Evolutionary conservation across 2,888 invertebrate genomes (phyloP).

Genomic region (Drosophila algonquin): DNA sequence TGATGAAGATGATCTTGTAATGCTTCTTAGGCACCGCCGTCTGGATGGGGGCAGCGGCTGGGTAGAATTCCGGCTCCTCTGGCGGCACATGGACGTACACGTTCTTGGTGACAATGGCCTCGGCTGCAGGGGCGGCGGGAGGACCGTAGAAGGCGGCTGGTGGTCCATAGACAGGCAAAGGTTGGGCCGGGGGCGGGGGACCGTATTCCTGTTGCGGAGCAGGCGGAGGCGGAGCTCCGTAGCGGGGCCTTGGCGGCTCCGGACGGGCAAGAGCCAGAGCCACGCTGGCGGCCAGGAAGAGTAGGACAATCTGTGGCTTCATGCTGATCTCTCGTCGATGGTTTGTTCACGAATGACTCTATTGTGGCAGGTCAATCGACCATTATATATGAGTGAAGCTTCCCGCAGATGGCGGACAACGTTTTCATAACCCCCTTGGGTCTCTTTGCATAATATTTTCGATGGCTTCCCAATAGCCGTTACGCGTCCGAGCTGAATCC

Average conservation of each 20-base stretch:
- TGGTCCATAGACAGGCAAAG: conserved; percentile 81
- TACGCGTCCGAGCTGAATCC: conserved; percentile 38
- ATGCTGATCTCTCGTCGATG: conserved; percentile 51
- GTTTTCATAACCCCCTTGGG: conserved; percentile 62
- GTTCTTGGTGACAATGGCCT: conserved; percentile 83
- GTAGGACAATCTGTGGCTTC: conserved; percentile 52
- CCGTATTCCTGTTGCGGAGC: conserved; percentile 82
- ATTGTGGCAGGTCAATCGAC: conserved; percentile 55
- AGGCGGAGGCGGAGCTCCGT: conserved; percentile 79
- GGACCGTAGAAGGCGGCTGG: conserved; percentile 83
- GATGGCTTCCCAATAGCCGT: conserved; percentile 66
- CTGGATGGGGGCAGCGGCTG: conserved; percentile 83
- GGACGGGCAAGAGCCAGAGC: conserved; percentile 84
- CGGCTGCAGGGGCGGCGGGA: conserved; percentile 67
- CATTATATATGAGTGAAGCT: conserved; percentile 58
- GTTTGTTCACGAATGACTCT: conserved; percentile 69
- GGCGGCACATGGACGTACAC: conserved; percentile 86
- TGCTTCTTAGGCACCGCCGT: conserved; percentile 85
- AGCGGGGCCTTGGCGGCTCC: conserved; percentile 82
- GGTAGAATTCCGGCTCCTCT: conserved; percentile 84
- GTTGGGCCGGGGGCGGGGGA: conserved; percentile 75
- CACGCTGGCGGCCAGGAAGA: conserved; percentile 81
- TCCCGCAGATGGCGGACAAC: conserved; percentile 7
- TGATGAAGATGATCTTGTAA: conserved; percentile 86
- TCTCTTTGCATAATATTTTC: conserved; percentile 76